Evolutionary conservation across 2,888 invertebrate genomes (phyloP), one percentile per base, ranked within the genome.

Genomic region (Ophioninae sp.): DNA sequence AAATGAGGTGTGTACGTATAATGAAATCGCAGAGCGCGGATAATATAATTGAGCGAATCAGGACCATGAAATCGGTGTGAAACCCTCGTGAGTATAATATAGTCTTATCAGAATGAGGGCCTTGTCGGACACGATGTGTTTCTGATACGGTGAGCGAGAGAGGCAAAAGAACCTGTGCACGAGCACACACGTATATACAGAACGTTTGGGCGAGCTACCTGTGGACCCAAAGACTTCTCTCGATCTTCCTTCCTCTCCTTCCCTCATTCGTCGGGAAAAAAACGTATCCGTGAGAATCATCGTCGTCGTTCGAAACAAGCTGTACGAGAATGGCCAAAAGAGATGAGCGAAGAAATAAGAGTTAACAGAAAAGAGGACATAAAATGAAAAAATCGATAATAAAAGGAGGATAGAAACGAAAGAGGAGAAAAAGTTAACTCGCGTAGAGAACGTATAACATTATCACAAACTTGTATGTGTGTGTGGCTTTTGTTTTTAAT

Each of bases 91-190:
- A 79, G 80, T 85, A 87, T 90, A 91, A 91, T 90, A 91, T 89
- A 89, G 90, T 89, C 89, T 91, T 92, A 91, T 92, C 92, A 90
- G 90, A 72, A 85, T 87, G 85, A 88, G 87, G 86, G 85, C 85
- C 91, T 89, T 92, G 92, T 92, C 88, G 87, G 89, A 92, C 91
- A 92, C 91, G 91, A 92, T 92, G 91, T 91, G 92, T 92, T 92
- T 91, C 90, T 91, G 92, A 92, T 92, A 92, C 86, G 83, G 81
- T 79, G 83, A 83, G 73, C 73, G 82, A 87, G 80, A 72, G 71
- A 65, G 61, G 64, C 58, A 69, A 64, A 63, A 85, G 85, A 80
- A 67, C 51, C 22, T 68, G 63, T 68, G 58, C 7, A 59, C 58
- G 8, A 8, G n/a, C 20, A 22, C 22, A 59, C 22, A 59, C 23